Evolutionary conservation across 2,113 vertebrate species (phyloP).

Genomic region (Corynorhinus townsendii): DNA sequence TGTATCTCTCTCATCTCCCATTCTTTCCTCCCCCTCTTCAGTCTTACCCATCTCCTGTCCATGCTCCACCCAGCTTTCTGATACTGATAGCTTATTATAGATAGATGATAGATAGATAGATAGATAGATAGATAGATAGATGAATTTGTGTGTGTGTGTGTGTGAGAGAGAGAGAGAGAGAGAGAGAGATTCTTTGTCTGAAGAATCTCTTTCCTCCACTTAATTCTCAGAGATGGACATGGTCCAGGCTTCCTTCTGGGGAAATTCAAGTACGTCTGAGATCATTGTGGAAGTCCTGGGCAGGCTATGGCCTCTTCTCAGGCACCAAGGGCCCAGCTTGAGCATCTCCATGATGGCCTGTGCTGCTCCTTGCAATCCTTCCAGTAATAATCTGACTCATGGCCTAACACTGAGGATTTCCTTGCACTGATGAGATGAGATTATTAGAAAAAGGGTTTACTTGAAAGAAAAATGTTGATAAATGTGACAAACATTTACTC

Average conservation of each 20-base stretch:
- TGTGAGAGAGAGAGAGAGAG: neutral
- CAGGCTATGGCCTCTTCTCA: neutral
- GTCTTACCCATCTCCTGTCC: neutral
- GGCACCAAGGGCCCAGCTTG: neutral
- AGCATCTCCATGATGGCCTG: neutral
- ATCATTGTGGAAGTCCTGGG: neutral
- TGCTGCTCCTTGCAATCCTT: neutral
- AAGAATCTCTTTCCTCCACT: neutral
- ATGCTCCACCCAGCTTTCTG: neutral
- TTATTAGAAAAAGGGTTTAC: conserved; percentile 41
- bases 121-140: neutral
- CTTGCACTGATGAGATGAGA: conserved; percentile 1
- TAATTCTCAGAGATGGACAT: neutral
- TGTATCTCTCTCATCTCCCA: neutral
- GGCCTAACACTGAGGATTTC: neutral
- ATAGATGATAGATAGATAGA: neutral
- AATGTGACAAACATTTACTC: conserved; percentile 25
- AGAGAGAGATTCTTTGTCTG: neutral
- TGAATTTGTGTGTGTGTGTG: neutral
- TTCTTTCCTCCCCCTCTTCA: neutral
- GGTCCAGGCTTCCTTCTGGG: neutral
- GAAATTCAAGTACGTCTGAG: neutral
- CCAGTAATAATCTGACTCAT: conserved; percentile 37
- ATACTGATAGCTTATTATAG: neutral
- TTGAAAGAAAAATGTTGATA: conserved; percentile 46